These are phyloP conservation scores for Chitala chitala DNA, from an alignment of 2,113 vertebrate genomes.

Conservation along the genomic window DNA sequence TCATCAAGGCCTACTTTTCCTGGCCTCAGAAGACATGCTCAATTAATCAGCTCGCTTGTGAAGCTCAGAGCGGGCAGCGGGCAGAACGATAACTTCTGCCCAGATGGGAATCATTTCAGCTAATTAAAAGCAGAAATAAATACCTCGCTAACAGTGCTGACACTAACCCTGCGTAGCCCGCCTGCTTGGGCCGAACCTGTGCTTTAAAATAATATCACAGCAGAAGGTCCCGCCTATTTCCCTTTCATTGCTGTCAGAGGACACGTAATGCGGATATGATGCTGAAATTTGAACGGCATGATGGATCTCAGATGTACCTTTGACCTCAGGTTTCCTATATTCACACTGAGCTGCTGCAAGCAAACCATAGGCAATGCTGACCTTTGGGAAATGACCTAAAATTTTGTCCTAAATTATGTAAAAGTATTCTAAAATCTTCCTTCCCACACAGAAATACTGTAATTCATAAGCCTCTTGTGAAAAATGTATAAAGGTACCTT, in stretches of 20 bases:
- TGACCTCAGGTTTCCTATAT: too few relatives aligned
- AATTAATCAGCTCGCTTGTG: conserved; percentile 81
- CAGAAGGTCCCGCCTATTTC: not conserved
- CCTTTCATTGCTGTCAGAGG: not conserved
- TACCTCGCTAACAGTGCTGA: conserved; percentile 64
- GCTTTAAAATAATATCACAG: not conserved
- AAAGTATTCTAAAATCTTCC: too few relatives aligned
- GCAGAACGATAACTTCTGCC: conserved; percentile 69
- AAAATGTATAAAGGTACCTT: too few relatives aligned
- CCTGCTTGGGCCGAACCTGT: not conserved
- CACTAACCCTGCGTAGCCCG: conserved; percentile 38
- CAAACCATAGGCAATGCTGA: too few relatives aligned
- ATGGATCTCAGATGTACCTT: too few relatives aligned
- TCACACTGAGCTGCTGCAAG: too few relatives aligned
- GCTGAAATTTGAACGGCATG: too few relatives aligned
- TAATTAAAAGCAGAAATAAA: conserved; percentile 86
- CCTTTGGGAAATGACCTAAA: too few relatives aligned
- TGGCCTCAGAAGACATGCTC: conserved; percentile 58
- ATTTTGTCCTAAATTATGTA: too few relatives aligned
- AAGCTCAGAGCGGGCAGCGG: conserved; percentile 72
- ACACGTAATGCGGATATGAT: not conserved
- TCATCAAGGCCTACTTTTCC: conserved; percentile 62
- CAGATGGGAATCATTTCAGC: conserved; percentile 84
- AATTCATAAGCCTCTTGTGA: too few relatives aligned
- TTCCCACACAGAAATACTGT: too few relatives aligned